Conservation (phyloP, 2,888 invertebrate genomes). For the Drosophila mulleri region DNA sequence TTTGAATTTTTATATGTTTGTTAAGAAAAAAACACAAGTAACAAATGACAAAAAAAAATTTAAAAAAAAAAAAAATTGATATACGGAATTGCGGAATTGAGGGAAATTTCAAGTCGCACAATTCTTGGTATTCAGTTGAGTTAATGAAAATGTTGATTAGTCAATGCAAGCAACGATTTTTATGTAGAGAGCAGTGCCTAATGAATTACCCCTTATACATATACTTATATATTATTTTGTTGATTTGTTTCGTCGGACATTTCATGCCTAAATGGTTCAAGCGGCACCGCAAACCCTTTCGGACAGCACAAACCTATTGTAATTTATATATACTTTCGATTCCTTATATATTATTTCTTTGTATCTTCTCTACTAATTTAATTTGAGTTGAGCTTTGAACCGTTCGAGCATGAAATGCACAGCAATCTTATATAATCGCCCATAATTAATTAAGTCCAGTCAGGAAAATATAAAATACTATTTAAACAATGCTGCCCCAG, state of each 20-base stretch:
- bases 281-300: constrained; percentile 16
- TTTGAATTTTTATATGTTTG: constrained; percentile 38
- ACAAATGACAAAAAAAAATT: neutral
- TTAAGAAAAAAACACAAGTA: constrained; percentile 7
- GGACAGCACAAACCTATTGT: constrained; percentile 39
- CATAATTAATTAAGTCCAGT: neutral
- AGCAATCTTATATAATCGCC: constrained; percentile 22
- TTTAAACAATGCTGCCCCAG: constrained; percentile 56
- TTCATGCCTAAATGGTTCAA: constrained; percentile 71
- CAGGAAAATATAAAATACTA: constrained; percentile 29
- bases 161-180: constrained; percentile 74
- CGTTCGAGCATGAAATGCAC: constrained; percentile 70
- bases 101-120: neutral
- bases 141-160: constrained; percentile 45
- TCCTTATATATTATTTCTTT: neutral
- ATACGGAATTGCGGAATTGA: constrained; percentile 1
- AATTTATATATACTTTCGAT: constrained; percentile 21
- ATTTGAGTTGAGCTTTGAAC: constrained; percentile 48
- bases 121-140: neutral
- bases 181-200: constrained; percentile 43
- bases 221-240: constrained; percentile 5
- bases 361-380: neutral
- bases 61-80: neutral
- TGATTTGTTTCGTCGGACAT: constrained; percentile 46
- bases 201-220: constrained; percentile 18